phyloP scores from a whole-genome alignment of 2,797 vertebrate genomes.

The Acrossocheilus wenchowensis region DNA sequence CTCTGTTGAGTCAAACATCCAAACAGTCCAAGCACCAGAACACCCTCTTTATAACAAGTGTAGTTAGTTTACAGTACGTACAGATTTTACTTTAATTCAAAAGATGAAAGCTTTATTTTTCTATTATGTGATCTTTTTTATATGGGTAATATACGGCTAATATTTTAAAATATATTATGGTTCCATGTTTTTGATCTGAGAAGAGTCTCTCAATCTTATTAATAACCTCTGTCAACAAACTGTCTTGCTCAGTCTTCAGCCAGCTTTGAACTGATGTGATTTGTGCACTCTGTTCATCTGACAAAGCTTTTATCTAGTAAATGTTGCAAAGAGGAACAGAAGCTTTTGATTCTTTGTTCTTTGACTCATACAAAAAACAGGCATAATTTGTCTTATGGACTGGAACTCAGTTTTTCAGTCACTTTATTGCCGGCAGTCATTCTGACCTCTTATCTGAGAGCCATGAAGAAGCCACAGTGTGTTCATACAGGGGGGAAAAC shows the following conservation, averaged over 20 bases:
- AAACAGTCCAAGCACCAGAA: background rate
- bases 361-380: constrained; percentile 7
- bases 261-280: constrained; percentile 24
- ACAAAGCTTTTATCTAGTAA: constrained; percentile 20
- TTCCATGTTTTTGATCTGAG: constrained; percentile 9
- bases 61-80: background rate
- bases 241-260: background rate
- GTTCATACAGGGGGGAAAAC: background rate
- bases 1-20: background rate
- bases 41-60: background rate
- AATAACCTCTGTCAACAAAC: constrained; percentile 3
- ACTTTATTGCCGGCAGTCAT: constrained; percentile 19
- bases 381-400: constrained; percentile 17
- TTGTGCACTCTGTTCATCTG: constrained; percentile 3
- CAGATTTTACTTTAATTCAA: background rate
- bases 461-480: background rate
- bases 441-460: background rate
- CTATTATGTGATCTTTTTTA: background rate
- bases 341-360: constrained; percentile 30
- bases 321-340: background rate
- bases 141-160: background rate
- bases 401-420: background rate
- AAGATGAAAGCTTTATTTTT: background rate
- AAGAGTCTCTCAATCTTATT: constrained; percentile 10
- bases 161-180: background rate